A percentile compares a stretch with the other conserved stretches of the same genome.
These are phyloP conservation scores for Rugalucina vietnamica DNA, from an alignment of 2,888 invertebrate genomes.

Conservation along the genomic window DNA sequence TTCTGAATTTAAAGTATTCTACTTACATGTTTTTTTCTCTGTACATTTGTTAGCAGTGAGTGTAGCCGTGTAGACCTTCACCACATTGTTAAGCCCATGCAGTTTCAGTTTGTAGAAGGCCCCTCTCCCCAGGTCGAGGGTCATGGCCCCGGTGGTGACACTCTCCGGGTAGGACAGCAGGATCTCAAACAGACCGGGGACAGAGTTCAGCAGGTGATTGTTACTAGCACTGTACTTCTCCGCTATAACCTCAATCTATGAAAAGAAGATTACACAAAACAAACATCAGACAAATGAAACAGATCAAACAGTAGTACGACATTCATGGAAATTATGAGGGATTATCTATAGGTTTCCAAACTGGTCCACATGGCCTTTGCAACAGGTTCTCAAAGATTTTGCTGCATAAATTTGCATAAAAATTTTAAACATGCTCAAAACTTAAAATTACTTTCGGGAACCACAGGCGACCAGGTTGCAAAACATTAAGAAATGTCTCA, in stretches of 20 bases:
- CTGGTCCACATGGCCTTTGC: no score
- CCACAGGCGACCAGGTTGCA: no score
- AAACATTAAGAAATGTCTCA: no score
- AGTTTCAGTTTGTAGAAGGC: slow-evolving; percentile 75
- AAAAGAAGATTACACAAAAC: background rate
- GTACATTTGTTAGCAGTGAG: slow-evolving; percentile 66
- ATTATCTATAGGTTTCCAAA: no score
- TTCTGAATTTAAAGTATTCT: background rate
- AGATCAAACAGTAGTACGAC: no score
- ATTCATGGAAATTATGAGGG: no score
- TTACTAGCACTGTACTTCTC: slow-evolving; percentile 69
- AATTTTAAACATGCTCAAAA: no score
- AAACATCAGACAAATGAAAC: no score
- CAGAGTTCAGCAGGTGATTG: slow-evolving; percentile 71
- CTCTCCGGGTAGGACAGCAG: slow-evolving; percentile 75
- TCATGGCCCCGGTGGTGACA: slow-evolving; percentile 70
- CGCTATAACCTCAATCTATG: slow-evolving; percentile 70
- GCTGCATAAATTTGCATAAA: no score
- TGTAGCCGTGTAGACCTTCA: slow-evolving; percentile 70
- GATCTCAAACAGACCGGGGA: slow-evolving; percentile 73
- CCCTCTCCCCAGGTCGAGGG: slow-evolving; percentile 69
- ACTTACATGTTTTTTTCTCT: slow-evolving; percentile 57
- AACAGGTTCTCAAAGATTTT: no score
- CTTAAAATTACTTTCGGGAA: no score
- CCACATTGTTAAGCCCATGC: slow-evolving; percentile 67